Conservation (phyloP, 2,113 vertebrate species). For the Atrichornis clamosus region DNA sequence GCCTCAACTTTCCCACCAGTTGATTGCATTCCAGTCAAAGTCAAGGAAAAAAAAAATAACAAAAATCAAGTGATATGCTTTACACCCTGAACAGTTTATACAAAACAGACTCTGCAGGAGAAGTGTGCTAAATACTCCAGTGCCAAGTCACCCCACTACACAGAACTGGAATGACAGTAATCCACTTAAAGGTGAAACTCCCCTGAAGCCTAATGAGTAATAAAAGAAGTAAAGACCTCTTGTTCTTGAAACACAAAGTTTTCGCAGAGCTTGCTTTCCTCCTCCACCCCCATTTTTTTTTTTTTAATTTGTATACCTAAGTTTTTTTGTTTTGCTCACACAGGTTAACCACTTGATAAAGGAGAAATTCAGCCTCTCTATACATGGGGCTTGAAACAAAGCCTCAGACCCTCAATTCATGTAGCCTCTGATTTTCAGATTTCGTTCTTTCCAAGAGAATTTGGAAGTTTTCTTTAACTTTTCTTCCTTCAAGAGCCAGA, state of each 20-base stretch:
- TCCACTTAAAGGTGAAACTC: slow-evolving; percentile 48
- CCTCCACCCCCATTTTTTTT: rapidly evolving
- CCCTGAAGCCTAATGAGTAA: slow-evolving; percentile 47
- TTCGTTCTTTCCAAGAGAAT: neutral
- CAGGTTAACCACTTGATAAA: neutral
- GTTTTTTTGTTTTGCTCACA: neutral
- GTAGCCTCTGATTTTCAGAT: neutral
- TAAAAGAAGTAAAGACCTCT: slow-evolving; percentile 22
- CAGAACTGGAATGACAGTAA: slow-evolving; percentile 48
- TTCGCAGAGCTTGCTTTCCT: neutral
- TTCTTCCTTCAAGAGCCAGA: neutral
- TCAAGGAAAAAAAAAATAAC: neutral
- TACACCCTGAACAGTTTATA: neutral
- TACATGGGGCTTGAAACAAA: neutral
- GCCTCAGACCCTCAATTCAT: neutral
- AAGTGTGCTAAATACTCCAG: neutral
- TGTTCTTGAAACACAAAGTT: slow-evolving; percentile 5
- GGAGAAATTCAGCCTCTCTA: neutral
- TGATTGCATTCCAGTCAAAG: neutral
- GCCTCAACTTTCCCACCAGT: neutral
- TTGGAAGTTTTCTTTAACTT: neutral
- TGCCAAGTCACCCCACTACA: neutral
- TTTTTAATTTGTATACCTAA: neutral
- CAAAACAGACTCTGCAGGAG: neutral
- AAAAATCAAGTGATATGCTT: neutral